These are phyloP conservation scores for Hyles euphorbiae DNA, from an alignment of 1,140 invertebrate genomes.

Conservation along the genomic window DNA sequence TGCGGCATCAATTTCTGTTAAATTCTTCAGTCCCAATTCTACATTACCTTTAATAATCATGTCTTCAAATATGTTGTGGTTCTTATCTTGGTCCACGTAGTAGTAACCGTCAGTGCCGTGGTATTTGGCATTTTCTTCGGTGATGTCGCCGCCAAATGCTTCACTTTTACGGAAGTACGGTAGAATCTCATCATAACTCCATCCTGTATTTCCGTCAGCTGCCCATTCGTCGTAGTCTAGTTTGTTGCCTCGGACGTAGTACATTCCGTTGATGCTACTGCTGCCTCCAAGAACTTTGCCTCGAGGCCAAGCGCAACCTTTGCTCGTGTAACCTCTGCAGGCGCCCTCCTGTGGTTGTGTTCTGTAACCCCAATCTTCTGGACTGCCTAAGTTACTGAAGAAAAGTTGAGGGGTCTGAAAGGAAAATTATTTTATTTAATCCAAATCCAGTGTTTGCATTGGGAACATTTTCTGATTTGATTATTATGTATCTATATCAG, in stretches of 20 bases:
- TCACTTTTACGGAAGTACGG: conserved; percentile 71
- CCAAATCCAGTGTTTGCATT: no score
- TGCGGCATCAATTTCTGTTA: conserved; percentile 75
- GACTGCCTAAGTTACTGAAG: conserved; percentile 34
- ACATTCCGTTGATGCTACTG: conserved; percentile 81
- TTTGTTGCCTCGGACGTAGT: conserved; percentile 79
- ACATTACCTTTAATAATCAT: conserved; percentile 82
- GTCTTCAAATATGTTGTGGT: conserved; percentile 81
- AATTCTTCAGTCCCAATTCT: conserved; percentile 81
- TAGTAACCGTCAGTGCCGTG: conserved; percentile 84
- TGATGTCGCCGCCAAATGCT: conserved; percentile 78
- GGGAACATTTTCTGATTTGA: no score
- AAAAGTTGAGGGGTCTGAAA: conserved; percentile 40
- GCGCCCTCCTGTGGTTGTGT: conserved; percentile 68
- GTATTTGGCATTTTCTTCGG: conserved; percentile 62
- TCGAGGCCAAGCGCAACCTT: conserved; percentile 72
- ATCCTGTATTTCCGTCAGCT: conserved; percentile 51
- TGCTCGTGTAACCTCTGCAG: conserved; percentile 45
- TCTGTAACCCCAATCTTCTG: conserved; percentile 75
- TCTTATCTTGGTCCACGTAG: conserved; percentile 83
- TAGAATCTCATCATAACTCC: conserved; percentile 67
- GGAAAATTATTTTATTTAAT: no score
- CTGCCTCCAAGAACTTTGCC: conserved; percentile 79
- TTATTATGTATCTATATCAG: no score
- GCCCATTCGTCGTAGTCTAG: conserved; percentile 83